Evolutionary conservation across 2,113 vertebrate genomes (phyloP), one percentile per base, ranked within the genome.

Genomic region (Porphyrio hochstetteri): DNA sequence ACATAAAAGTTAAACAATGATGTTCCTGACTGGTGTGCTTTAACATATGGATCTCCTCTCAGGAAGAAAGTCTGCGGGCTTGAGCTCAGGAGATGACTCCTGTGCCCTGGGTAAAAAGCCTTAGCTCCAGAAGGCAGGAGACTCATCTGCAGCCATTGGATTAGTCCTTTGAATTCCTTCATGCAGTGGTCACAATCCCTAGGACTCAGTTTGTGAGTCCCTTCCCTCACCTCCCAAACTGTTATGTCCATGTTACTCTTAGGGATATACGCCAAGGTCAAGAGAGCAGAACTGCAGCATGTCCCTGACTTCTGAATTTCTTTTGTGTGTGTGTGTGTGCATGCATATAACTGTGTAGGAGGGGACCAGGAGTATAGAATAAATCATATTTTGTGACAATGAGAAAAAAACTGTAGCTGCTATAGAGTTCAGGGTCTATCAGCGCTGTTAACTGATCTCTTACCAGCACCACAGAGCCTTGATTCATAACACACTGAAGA

Each of bases 291-390:
- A 72, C 13, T 86, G 13, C 3, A 59, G 3, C 17, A 19, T 27
- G 6, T n/a, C 20, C 38, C 29, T 19, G 70, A 1, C 8, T 67
- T 42, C 6, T 68, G 4, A 40, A 81, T 48, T 81, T 61, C 16
- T 77, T 65, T 31, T 19, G 1, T 40, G 38, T 38, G 11, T 48
- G 56, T 29, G 14, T 31, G 5, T 69, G 29, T 0, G 1, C 19
- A 10, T 4, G 3, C 4, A 3, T 71, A 23, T 36, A n/a, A 33
- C 14, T 33, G 4, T 38, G 12, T 2, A 4, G 1, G 2, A 2
- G 40, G 4, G 3, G 3, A 75, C 21, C 17, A 61, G 57, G 17
- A 42, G 69, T 72, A 60, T 38, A 10, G 6, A 74, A 5, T 4
- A 81, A 4, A 18, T 24, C 3, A 6, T 53, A 59, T 52, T 75